Evolutionary conservation across 2,888 invertebrate species (phyloP).

Genomic region (Omphaloscelis lunosa): DNA sequence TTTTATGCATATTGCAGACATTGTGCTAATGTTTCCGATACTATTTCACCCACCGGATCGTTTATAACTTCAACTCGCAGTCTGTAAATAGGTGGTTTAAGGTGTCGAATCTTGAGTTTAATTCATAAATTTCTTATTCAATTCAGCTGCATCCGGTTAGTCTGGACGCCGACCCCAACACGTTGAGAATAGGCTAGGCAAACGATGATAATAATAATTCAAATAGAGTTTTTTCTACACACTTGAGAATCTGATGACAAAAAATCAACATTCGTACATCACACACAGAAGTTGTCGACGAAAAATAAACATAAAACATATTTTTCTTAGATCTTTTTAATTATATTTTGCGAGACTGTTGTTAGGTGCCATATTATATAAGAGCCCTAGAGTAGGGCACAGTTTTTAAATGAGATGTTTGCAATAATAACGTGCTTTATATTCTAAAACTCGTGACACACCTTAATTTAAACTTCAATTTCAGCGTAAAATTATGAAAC

Average conservation of each 20-base stretch:
- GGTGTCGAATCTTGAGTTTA: background rate
- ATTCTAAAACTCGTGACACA: constrained; percentile 45
- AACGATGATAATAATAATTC: too few species aligned
- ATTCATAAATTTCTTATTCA: background rate
- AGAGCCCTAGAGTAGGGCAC: background rate
- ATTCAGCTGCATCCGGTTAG: too few species aligned
- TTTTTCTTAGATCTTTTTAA: constrained; percentile 23
- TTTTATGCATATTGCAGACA: constrained; percentile 8
- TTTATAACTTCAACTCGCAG: background rate
- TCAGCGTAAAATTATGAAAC: constrained; percentile 50
- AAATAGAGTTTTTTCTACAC: background rate
- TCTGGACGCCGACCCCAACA: too few species aligned
- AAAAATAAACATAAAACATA: background rate
- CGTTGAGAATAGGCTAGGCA: too few species aligned
- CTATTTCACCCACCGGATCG: background rate
- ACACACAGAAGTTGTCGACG: background rate
- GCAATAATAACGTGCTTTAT: constrained; percentile 54
- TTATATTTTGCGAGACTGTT: constrained; percentile 15
- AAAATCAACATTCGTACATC: background rate
- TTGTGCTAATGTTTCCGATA: constrained; percentile 18
- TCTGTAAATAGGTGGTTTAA: background rate
- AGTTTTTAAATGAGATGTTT: constrained; percentile 55
- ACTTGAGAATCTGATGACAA: background rate
- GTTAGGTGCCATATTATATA: constrained; percentile 7
- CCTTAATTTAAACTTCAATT: constrained; percentile 48